phyloP scores from a whole-genome alignment of 2,888 invertebrate species.

The Zelleria hepariella region DNA sequence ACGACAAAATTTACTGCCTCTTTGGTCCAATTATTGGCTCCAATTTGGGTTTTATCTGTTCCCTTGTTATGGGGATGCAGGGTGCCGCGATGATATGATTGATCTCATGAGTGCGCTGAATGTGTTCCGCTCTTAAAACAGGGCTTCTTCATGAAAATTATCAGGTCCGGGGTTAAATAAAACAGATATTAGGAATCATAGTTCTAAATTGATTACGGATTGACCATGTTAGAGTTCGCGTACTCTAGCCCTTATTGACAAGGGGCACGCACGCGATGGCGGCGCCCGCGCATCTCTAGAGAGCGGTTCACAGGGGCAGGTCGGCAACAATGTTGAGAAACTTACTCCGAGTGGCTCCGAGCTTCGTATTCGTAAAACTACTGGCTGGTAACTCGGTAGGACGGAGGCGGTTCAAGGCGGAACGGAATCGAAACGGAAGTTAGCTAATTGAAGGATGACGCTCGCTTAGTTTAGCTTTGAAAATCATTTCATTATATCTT shows the following conservation, averaged over 20 bases:
- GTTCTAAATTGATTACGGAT: background rate
- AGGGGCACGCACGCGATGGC: constrained; percentile 10
- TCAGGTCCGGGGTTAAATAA: too few relatives aligned
- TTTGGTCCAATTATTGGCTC: background rate
- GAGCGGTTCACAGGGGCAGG: constrained; percentile 15
- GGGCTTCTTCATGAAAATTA: too few relatives aligned
- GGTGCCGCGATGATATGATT: too few relatives aligned
- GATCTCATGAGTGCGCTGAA: too few relatives aligned
- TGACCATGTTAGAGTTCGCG: background rate
- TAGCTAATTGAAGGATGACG: background rate
- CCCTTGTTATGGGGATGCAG: too few relatives aligned
- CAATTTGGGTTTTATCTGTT: background rate
- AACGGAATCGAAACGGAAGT: background rate
- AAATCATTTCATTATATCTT: too few relatives aligned
- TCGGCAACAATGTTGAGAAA: constrained; percentile 61
- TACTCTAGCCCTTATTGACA: constrained; percentile 6
- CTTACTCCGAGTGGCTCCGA: constrained; percentile 17
- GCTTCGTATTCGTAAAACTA: constrained; percentile 29
- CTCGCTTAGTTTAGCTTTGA: too few relatives aligned
- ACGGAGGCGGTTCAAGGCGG: background rate
- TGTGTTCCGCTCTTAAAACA: too few relatives aligned
- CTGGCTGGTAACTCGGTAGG: background rate
- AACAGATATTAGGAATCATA: too few relatives aligned
- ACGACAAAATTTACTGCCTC: background rate
- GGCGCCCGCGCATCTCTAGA: constrained; percentile 33